Evolutionary conservation across 2,797 vertebrate species (phyloP).

Genomic region (Cetoscarus ocellatus): DNA sequence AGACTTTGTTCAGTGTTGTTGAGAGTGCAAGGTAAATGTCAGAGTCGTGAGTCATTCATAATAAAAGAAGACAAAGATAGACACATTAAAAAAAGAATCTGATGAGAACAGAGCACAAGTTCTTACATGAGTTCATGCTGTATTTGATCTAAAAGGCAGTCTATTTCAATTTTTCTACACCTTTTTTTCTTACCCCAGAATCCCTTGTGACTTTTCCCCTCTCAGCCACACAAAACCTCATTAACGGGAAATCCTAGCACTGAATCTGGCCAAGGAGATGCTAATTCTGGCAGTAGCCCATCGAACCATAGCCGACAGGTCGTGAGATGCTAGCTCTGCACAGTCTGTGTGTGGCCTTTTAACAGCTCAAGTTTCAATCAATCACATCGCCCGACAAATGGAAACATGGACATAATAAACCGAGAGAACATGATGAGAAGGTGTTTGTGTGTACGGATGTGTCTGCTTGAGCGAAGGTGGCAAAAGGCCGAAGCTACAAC

Average conservation of each 20-base stretch:
- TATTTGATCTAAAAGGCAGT: slow-evolving; percentile 56
- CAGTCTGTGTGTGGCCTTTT: slow-evolving; percentile 72
- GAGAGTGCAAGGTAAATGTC: slow-evolving; percentile 37
- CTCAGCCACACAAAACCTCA: slow-evolving; percentile 72
- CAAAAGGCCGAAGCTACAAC: slow-evolving; percentile 23
- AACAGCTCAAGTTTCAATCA: slow-evolving; percentile 80
- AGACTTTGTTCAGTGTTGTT: slow-evolving; percentile 46
- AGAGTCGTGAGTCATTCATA: slow-evolving; percentile 48
- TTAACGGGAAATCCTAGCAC: slow-evolving; percentile 81
- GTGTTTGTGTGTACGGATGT: slow-evolving; percentile 50
- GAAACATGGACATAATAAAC: slow-evolving; percentile 76
- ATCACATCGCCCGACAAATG: slow-evolving; percentile 71
- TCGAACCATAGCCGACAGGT: slow-evolving; percentile 68
- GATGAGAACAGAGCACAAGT: slow-evolving; percentile 28
- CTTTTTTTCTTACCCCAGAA: slow-evolving; percentile 31
- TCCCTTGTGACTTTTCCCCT: slow-evolving; percentile 69
- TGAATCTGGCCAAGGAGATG: slow-evolving; percentile 68
- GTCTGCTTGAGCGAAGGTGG: slow-evolving; percentile 21
- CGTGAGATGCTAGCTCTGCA: slow-evolving; percentile 54
- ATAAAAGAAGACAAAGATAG: slow-evolving; percentile 48
- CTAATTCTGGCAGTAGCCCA: slow-evolving; percentile 77
- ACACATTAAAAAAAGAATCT: slow-evolving; percentile 26
- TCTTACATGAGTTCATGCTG: slow-evolving; percentile 34
- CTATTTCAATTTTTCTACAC: slow-evolving; percentile 43
- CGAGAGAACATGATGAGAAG: slow-evolving; percentile 67